Conservation (phyloP, 2,888 invertebrate genomes). For the Xestia sexstrigata region DNA sequence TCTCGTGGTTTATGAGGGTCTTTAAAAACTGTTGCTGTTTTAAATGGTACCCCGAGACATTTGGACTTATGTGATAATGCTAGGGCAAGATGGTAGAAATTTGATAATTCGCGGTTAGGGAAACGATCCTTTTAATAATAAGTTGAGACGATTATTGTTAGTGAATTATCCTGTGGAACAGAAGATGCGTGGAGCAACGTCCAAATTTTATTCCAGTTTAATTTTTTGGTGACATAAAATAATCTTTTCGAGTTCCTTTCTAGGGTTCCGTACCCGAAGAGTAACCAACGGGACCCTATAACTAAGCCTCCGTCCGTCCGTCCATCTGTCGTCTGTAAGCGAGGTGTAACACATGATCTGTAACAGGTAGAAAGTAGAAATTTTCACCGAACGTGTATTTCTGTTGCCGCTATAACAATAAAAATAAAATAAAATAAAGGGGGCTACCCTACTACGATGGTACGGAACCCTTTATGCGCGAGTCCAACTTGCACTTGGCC, state of each 20-base stretch:
- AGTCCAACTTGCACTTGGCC: too few relatives aligned
- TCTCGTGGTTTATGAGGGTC: slow-evolving; percentile 72
- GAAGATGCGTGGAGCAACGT: slow-evolving; percentile 70
- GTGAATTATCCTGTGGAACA: slow-evolving; percentile 80
- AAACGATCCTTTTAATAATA: slow-evolving; percentile 90
- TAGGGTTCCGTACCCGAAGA: too few relatives aligned
- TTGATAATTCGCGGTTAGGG: slow-evolving; percentile 90
- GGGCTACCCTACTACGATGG: too few relatives aligned
- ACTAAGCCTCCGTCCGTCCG: too few relatives aligned
- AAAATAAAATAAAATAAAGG: too few relatives aligned
- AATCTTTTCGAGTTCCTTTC: neutral
- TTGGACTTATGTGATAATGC: slow-evolving; percentile 90
- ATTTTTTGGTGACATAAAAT: neutral
- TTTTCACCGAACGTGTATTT: too few relatives aligned
- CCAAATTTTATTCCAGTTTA: neutral
- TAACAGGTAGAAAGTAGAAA: too few relatives aligned
- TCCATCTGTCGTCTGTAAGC: too few relatives aligned
- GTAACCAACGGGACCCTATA: too few relatives aligned
- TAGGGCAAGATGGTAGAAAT: slow-evolving; percentile 88
- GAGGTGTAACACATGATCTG: too few relatives aligned
- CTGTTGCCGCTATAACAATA: too few relatives aligned
- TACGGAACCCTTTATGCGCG: too few relatives aligned
- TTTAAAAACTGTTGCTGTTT: slow-evolving; percentile 68
- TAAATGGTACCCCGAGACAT: slow-evolving; percentile 86
- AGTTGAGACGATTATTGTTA: slow-evolving; percentile 84